Base-by-base conservation (phyloP, 1,140 invertebrate species). In the Colletes gigas region DNA sequence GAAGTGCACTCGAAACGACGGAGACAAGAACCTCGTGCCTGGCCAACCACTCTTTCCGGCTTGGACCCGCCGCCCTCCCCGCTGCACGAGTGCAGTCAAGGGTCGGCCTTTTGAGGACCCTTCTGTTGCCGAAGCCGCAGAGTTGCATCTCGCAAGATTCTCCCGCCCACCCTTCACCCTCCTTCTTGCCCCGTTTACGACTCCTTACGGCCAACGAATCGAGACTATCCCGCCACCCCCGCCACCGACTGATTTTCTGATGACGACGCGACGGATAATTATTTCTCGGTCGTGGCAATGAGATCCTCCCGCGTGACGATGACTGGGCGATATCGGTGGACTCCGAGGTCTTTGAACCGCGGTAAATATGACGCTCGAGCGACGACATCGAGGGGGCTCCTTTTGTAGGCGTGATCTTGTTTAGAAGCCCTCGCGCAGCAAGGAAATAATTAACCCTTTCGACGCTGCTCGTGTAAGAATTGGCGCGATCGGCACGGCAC, bases 1-100 rank as follows among this genome's bases (percentile, higher is more conserved):
- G 78, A 89, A 93, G 92, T 87, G 89, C 86, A 89, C 91, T 92
- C 83, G 75, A 89, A 59, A 84, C 84, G 79, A 77, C 71, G 73
- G 84, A 89, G 85, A 88, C 90, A 90, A 91, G 89, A 90, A 91
- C 84, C 82, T 82, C 78, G 80, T 87, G 81, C 82, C 74, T 75
- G 78, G 77, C 82, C 81, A 66, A 86, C 84, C 84, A 83, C 82
- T 85, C 78, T 85, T 78, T 76, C 84, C 73, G 57, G 71, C 83
- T 74, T 82, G 89, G 86, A 90, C 87, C 68, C 30, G 30, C 76
- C 59, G 60, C 69, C 74, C 59, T 59, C 68, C 70, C 74, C 72
- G 50, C 69, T 81, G 75, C 82, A 78, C 78, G 83, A 84, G 88
- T 83, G 81, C 57, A 83, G 88, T 88, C 85, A 69, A 90, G 90